A percentile compares a stretch with the other conserved stretches of the same genome.
Evolutionary conservation across 2,888 invertebrate species (phyloP).

Genomic region (Sarcophaga carnaria): DNA sequence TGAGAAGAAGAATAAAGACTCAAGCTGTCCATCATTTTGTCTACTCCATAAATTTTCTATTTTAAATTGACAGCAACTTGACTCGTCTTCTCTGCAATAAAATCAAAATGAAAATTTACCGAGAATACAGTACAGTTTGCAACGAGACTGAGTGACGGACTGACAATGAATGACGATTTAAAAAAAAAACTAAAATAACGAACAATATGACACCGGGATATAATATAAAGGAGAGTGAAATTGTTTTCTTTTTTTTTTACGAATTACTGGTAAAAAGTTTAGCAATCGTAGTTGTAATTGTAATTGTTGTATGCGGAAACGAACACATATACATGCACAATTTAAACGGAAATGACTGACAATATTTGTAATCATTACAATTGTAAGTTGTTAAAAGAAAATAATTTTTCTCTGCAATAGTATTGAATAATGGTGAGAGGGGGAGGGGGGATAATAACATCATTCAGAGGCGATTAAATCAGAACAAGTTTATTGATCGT

Average conservation of each 20-base stretch:
- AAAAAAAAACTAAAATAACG: slow-evolving; percentile 14
- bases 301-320: slow-evolving; percentile 37
- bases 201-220: slow-evolving; percentile 5
- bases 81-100: slow-evolving; percentile 73
- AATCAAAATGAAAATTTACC: slow-evolving; percentile 19
- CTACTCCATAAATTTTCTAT: slow-evolving; percentile 80
- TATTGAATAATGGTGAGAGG: too few species aligned
- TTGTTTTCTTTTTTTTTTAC: background rate
- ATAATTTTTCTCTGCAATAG: slow-evolving; percentile 11
- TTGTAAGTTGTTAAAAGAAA: slow-evolving; percentile 47
- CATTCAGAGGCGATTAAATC: too few species aligned
- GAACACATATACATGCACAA: background rate
- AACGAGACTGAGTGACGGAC: background rate
- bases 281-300: slow-evolving; percentile 20
- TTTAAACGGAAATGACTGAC: slow-evolving; percentile 58
- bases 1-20: slow-evolving; percentile 70
- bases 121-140: slow-evolving; percentile 49
- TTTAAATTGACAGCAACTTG: slow-evolving; percentile 80
- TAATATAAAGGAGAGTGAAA: slow-evolving; percentile 29
- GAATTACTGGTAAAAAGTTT: slow-evolving; percentile 28
- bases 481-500: too few species aligned
- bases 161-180: slow-evolving; percentile 59
- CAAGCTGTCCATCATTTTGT: slow-evolving; percentile 81
- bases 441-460: too few species aligned
- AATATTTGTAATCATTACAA: slow-evolving; percentile 62